Evolutionary conservation across 2,888 invertebrate genomes (phyloP).

Genomic region (Hypomecis atomaria): DNA sequence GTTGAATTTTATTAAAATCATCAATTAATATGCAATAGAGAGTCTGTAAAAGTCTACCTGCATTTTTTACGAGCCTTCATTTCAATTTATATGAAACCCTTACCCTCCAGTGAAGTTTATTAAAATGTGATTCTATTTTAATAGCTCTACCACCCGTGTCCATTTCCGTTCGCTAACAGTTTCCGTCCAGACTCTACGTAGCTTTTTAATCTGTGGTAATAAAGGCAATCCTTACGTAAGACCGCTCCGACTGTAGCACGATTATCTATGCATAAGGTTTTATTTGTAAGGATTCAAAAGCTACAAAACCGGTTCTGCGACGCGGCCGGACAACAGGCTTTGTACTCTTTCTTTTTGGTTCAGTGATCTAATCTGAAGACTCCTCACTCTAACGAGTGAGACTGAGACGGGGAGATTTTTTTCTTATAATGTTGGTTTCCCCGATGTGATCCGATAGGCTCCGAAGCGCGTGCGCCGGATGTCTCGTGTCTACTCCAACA

Average conservation of each 20-base stretch:
- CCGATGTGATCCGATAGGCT: slow-evolving; percentile 60
- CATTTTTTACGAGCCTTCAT: slow-evolving; percentile 14
- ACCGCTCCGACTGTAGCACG: slow-evolving; percentile 60
- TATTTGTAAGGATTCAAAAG: slow-evolving; percentile 72
- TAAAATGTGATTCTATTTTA: slow-evolving; percentile 57
- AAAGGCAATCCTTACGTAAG: slow-evolving; percentile 54
- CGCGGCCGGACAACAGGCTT: slow-evolving; percentile 69
- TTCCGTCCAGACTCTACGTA: slow-evolving; percentile 62
- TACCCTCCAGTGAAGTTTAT: slow-evolving; percentile 40
- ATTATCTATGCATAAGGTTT: slow-evolving; percentile 77
- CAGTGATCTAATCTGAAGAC: slow-evolving; percentile 75
- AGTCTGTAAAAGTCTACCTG: slow-evolving; percentile 1
- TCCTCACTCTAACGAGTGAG: slow-evolving; percentile 55
- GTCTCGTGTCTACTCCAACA: slow-evolving; percentile 50
- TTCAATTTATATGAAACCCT: slow-evolving; percentile 25
- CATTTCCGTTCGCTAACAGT: slow-evolving; percentile 79
- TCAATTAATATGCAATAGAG: background rate
- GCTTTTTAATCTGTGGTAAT: slow-evolving; percentile 17
- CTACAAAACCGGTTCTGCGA: slow-evolving; percentile 72
- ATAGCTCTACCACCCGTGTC: slow-evolving; percentile 58
- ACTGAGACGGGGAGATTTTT: slow-evolving; percentile 58
- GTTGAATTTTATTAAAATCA: background rate
- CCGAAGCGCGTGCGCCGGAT: slow-evolving; percentile 69
- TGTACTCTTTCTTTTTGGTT: slow-evolving; percentile 76
- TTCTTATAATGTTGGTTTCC: slow-evolving; percentile 49